phyloP scores from a whole-genome alignment of 2,113 vertebrate species.

The Machaerirhynchus nigripectus region DNA sequence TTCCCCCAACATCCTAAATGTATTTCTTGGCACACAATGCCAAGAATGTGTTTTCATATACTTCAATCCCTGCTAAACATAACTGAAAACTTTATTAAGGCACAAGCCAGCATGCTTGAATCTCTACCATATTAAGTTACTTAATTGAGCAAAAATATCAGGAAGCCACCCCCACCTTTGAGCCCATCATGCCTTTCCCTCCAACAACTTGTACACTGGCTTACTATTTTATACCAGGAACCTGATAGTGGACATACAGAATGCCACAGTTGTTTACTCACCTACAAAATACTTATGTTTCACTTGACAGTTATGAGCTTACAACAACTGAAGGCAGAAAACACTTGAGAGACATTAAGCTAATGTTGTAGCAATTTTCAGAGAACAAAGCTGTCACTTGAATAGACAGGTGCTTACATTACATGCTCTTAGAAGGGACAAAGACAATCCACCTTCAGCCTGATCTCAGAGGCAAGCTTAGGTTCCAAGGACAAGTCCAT shows the following conservation, averaged over 20 bases:
- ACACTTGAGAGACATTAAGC: not conserved
- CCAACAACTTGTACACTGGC: not conserved
- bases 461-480: not conserved
- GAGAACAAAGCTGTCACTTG: not conserved
- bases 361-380: not conserved
- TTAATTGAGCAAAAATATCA: not conserved
- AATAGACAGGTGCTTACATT: not conserved
- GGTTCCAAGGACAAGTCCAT: not conserved
- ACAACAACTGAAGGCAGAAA: not conserved
- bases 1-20: not conserved
- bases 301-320: not conserved
- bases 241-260: not conserved
- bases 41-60: not conserved
- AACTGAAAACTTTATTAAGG: not conserved
- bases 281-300: not conserved
- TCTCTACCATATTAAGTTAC: constrained; percentile 14
- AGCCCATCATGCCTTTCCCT: not conserved
- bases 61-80: not conserved
- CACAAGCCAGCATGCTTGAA: not conserved
- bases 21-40: not conserved
- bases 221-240: not conserved
- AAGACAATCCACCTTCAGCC: not conserved
- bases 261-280: not conserved
- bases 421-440: not conserved
- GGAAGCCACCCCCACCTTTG: not conserved